Evolutionary conservation across 2,797 vertebrate species (phyloP).

Genomic region (Gymnopithys bicolor): DNA sequence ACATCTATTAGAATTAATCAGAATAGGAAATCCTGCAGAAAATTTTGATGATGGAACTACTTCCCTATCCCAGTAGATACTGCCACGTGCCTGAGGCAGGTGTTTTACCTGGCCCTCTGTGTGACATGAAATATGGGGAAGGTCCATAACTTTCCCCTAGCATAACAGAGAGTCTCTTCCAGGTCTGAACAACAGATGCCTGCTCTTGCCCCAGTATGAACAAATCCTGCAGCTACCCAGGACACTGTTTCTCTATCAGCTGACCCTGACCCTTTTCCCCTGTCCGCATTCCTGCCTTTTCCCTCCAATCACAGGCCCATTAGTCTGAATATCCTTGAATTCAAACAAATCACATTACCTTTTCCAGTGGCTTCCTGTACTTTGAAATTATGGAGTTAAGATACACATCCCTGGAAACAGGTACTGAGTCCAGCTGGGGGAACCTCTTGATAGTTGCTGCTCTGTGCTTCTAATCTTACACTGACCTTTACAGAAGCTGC

Average conservation of each 20-base stretch:
- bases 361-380: not conserved
- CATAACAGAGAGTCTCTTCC: too few species aligned
- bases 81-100: not conserved
- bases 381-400: not conserved
- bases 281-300: not conserved
- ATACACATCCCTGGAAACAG: not conserved
- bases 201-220: fast-evolving
- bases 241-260: not conserved
- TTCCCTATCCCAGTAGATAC: not conserved
- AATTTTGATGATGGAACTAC: not conserved
- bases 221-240: not conserved
- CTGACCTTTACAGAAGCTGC: not conserved
- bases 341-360: slow-evolving; percentile 31
- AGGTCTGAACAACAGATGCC: not conserved
- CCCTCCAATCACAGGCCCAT: not conserved
- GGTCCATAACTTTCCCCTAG: too few species aligned
- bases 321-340: not conserved
- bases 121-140: not conserved
- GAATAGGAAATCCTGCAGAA: not conserved
- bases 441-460: not conserved
- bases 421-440: not conserved
- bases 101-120: not conserved
- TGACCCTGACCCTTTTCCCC: not conserved
- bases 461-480: not conserved
- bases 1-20: not conserved